phyloP scores from a whole-genome alignment of 2,888 invertebrate species.

The Cheilosia vernalis region DNA sequence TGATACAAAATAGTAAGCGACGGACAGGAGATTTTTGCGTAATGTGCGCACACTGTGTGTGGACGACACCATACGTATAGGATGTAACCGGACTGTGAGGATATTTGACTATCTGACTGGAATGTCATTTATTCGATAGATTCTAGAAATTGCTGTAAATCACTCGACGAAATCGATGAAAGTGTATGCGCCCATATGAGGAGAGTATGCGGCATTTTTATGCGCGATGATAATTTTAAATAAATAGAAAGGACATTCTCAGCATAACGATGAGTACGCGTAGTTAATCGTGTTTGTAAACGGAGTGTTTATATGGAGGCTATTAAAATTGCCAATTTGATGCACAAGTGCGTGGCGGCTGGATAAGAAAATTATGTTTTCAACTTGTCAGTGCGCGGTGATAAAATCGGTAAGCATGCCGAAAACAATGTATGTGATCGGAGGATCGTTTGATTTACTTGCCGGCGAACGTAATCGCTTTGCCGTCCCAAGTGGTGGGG shows the following conservation, averaged over 20 bases:
- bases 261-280: slow-evolving; percentile 3
- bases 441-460: no score
- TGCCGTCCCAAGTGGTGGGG: no score
- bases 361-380: background rate
- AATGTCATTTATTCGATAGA: slow-evolving; percentile 67
- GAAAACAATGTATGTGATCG: background rate
- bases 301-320: slow-evolving; percentile 1
- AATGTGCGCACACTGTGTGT: slow-evolving; percentile 25
- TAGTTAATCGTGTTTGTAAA: slow-evolving; percentile 3
- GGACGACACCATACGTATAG: background rate
- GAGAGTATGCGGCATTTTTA: slow-evolving; percentile 20
- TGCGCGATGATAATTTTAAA: slow-evolving; percentile 10
- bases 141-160: slow-evolving; percentile 69
- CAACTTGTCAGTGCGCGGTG: background rate
- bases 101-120: slow-evolving; percentile 37
- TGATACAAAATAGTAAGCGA: slow-evolving; percentile 52
- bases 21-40: slow-evolving; percentile 38
- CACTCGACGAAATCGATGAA: slow-evolving; percentile 69
- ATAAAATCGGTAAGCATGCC: background rate
- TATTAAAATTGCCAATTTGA: slow-evolving; percentile 26
- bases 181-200: slow-evolving; percentile 36
- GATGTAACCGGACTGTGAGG: background rate
- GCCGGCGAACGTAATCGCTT: no score
- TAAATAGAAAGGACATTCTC: slow-evolving; percentile 49
- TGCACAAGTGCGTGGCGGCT: slow-evolving; percentile 4